Evolutionary conservation across 2,797 vertebrate genomes (phyloP).

Genomic region (Okamejei kenojei): DNA sequence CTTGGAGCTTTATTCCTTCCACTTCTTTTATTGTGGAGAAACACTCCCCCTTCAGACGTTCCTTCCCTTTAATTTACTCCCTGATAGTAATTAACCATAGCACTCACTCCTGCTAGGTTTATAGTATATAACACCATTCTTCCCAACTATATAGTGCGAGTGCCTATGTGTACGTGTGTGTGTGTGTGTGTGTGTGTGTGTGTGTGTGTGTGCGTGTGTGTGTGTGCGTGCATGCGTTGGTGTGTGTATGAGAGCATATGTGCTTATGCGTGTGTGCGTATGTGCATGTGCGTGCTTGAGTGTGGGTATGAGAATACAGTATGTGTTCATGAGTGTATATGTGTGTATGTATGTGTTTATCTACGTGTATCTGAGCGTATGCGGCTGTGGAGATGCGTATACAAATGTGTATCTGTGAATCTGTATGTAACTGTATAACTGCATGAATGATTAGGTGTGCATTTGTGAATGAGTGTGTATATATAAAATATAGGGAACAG

Average conservation of each 20-base stretch:
- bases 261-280: background rate
- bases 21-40: background rate
- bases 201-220: background rate
- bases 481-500: slow-evolving; percentile 29
- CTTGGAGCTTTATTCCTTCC: background rate
- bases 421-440: background rate
- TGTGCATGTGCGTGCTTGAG: background rate
- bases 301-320: no score
- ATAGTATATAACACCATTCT: slow-evolving; percentile 43
- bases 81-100: slow-evolving; percentile 43
- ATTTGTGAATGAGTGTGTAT: background rate
- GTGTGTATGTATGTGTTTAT: background rate
- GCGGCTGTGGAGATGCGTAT: background rate
- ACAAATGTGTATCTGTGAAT: background rate
- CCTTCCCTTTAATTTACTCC: slow-evolving; percentile 39
- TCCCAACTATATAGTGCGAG: slow-evolving; percentile 42
- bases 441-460: background rate
- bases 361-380: background rate
- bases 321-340: background rate
- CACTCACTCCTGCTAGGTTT: slow-evolving; percentile 44
- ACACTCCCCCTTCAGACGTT: background rate
- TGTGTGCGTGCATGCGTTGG: background rate
- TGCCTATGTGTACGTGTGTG: background rate
- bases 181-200: background rate
- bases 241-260: no score